phyloP scores from a whole-genome alignment of 23 tunicate species.

The Ciona savignyi region DNA sequence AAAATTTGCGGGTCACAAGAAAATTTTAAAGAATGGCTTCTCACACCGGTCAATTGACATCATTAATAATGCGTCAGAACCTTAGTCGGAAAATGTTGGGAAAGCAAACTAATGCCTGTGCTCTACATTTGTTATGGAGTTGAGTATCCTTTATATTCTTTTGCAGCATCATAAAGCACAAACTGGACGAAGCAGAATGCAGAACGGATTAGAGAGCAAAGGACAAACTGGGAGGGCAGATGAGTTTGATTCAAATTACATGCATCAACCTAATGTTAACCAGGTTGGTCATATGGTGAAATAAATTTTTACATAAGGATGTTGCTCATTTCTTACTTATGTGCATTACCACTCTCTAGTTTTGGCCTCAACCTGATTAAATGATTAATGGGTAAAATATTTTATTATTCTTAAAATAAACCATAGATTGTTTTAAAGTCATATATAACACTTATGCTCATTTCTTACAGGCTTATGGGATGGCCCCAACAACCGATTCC shows the following conservation, averaged over 20 bases:
- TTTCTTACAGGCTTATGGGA: conserved; percentile 50
- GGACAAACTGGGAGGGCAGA: conserved; percentile 17
- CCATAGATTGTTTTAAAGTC: neutral
- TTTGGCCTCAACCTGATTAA: neutral
- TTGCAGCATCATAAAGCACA: conserved; percentile 2
- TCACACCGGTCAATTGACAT: too few relatives aligned
- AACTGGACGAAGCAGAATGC: conserved; percentile 24
- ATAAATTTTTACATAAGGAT: too few relatives aligned
- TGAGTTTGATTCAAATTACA: conserved; percentile 45
- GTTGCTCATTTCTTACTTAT: neutral
- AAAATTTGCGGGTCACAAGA: too few relatives aligned
- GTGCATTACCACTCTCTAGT: neutral
- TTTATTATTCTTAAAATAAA: neutral
- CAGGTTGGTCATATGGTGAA: conserved; percentile 29
- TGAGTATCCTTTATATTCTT: neutral
- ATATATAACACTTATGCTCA: too few relatives aligned
- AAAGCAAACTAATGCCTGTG: neutral
- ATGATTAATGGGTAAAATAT: neutral
- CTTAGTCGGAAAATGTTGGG: neutral
- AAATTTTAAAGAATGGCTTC: too few relatives aligned
- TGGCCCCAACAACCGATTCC: conserved; percentile 59
- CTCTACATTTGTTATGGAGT: neutral
- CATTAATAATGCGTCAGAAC: too few relatives aligned
- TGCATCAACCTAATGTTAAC: conserved; percentile 42
- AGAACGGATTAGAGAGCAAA: conserved; percentile 54